These are phyloP conservation scores for Callinectes sapidus DNA, from an alignment of 2,888 invertebrate genomes.

Conservation along the genomic window DNA sequence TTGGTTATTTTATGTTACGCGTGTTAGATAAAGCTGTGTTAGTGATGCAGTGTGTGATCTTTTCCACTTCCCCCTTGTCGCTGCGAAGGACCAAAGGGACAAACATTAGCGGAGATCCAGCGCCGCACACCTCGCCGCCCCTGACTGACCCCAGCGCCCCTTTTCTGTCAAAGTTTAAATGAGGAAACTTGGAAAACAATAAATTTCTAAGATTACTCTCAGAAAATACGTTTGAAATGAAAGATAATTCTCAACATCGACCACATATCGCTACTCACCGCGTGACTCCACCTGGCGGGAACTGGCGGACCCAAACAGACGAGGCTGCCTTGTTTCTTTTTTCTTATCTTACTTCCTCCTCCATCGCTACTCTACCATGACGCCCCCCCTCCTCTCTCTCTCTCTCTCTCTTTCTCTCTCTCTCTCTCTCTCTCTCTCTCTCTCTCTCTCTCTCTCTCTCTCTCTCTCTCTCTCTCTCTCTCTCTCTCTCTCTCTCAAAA, in stretches of 20 bases:
- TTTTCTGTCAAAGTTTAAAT: slow-evolving; percentile 29
- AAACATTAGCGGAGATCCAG: not conserved
- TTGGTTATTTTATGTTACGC: no score
- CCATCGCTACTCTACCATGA: not conserved
- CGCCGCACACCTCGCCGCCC: slow-evolving; percentile 11
- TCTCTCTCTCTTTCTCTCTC: no score
- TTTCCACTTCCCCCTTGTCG: not conserved
- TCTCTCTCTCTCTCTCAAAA: not conserved
- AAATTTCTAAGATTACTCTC: not conserved
- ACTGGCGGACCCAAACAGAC: not conserved
- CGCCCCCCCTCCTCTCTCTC: not conserved
- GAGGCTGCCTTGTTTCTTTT: not conserved
- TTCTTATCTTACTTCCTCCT: not conserved
- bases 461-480: not conserved
- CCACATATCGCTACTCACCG: not conserved
- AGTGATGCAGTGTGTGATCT: not conserved
- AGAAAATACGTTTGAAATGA: slow-evolving; percentile 10
- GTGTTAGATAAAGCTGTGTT: no score
- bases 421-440: no score
- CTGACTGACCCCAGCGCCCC: slow-evolving; percentile 15
- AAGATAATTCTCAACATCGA: slow-evolving; percentile 18
- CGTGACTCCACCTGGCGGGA: slow-evolving; percentile 3
- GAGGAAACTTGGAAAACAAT: slow-evolving; percentile 35
- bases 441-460: no score
- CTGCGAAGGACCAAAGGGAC: not conserved